phyloP scores from a whole-genome alignment of 2,888 invertebrate genomes.

The Cantharis flavilabris region DNA sequence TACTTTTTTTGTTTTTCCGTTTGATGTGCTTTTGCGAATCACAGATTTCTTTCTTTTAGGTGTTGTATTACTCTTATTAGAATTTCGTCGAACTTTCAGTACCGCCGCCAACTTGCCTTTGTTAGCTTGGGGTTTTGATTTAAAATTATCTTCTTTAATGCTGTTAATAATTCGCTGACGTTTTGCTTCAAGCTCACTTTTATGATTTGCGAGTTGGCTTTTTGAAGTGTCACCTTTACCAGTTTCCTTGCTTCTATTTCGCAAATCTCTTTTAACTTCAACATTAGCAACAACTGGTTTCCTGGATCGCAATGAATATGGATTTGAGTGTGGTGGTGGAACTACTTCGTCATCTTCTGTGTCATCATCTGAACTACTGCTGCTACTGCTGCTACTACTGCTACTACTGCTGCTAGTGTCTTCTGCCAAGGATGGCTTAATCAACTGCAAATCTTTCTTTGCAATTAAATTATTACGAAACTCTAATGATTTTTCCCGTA shows the following conservation, averaged over 20 bases:
- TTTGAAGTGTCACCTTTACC: not conserved
- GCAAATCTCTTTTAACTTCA: not conserved
- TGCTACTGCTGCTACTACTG: constrained; percentile 12
- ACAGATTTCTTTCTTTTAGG: not conserved
- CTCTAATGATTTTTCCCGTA: constrained; percentile 31
- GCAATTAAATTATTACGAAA: constrained; percentile 45
- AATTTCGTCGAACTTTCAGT: not conserved
- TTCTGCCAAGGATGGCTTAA: constrained; percentile 27
- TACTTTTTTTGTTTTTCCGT: not conserved
- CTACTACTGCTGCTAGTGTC: constrained; percentile 10
- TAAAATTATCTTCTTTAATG: constrained; percentile 32
- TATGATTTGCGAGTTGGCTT: not conserved
- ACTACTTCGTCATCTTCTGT: not conserved
- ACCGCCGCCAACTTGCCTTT: not conserved
- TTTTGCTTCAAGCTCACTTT: constrained; percentile 42
- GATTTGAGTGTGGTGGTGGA: not conserved
- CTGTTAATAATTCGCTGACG: constrained; percentile 41
- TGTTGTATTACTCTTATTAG: not conserved
- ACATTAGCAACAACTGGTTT: not conserved
- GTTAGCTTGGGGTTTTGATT: constrained; percentile 2
- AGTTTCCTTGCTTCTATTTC: not conserved
- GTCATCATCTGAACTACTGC: constrained; percentile 9
- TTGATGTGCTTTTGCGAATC: not conserved
- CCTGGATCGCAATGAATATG: constrained; percentile 28
- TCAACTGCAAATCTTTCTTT: constrained; percentile 48